Conservation (phyloP, 2,888 invertebrate genomes). For the Nematopogon swammerdamellus region DNA sequence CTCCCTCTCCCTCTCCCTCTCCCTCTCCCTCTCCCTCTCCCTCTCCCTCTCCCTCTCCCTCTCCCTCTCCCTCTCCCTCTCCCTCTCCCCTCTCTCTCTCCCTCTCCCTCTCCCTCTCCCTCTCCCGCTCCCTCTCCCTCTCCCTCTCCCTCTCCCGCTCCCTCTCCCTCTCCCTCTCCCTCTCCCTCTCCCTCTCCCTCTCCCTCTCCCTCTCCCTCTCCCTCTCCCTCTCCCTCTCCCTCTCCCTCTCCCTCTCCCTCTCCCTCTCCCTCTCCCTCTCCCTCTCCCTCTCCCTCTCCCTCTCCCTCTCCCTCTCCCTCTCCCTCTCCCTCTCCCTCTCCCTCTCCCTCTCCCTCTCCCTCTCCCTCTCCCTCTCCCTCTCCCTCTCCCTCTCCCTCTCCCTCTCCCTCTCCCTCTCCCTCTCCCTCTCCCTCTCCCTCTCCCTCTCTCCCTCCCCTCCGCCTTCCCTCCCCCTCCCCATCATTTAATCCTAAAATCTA, state of each 20-base stretch:
- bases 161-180: neutral
- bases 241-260: neutral
- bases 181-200: neutral
- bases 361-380: neutral
- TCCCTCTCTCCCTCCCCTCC: neutral
- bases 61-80: neutral
- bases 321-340: neutral
- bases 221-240: neutral
- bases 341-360: neutral
- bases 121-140: no score
- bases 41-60: neutral
- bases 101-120: neutral
- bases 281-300: neutral
- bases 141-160: no score
- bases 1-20: neutral
- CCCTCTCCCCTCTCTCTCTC: no score
- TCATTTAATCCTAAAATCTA: no score
- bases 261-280: neutral
- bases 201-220: neutral
- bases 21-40: neutral
- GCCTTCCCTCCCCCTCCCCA: neutral
- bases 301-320: neutral
- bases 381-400: neutral
- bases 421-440: neutral
- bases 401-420: neutral